Evolutionary conservation across 1,140 invertebrate genomes (phyloP).

Genomic region (Bombus haemorrhoidalis): DNA sequence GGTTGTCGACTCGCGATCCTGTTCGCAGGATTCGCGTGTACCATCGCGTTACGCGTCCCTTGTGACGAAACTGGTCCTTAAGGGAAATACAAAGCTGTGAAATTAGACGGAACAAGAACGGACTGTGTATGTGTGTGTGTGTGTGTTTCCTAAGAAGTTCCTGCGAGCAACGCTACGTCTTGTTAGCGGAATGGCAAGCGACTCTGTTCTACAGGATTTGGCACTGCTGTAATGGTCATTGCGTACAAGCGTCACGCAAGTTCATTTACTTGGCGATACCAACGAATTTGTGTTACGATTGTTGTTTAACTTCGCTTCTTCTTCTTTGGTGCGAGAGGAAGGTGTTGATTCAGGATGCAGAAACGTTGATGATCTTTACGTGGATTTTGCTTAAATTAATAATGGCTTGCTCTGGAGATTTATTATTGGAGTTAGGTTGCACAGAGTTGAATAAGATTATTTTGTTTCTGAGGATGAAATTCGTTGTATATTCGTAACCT

Average conservation of each 20-base stretch:
- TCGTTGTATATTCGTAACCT: no score
- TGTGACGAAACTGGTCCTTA: slow-evolving; percentile 48
- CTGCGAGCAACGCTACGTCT: no score
- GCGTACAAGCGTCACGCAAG: neutral
- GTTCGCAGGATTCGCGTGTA: neutral
- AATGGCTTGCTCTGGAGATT: no score
- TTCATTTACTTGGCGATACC: neutral
- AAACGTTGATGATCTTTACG: no score
- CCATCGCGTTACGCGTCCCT: neutral
- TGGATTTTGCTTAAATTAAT: no score
- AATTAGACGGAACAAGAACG: slow-evolving; percentile 56
- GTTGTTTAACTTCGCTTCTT: neutral
- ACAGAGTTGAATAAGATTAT: no score
- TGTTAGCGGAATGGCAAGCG: no score
- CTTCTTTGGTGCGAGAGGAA: no score
- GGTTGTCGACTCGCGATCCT: neutral
- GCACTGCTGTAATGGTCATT: slow-evolving; percentile 13
- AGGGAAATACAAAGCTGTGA: slow-evolving; percentile 53
- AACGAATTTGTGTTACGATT: neutral
- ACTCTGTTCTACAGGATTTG: slow-evolving; percentile 8
- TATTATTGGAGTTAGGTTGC: no score
- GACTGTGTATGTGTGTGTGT: slow-evolving; percentile 8
- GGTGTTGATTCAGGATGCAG: neutral
- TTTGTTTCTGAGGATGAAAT: no score
- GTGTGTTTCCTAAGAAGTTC: slow-evolving; percentile 30